Conservation (phyloP, 2,113 vertebrate genomes). For the Trichechus manatus region DNA sequence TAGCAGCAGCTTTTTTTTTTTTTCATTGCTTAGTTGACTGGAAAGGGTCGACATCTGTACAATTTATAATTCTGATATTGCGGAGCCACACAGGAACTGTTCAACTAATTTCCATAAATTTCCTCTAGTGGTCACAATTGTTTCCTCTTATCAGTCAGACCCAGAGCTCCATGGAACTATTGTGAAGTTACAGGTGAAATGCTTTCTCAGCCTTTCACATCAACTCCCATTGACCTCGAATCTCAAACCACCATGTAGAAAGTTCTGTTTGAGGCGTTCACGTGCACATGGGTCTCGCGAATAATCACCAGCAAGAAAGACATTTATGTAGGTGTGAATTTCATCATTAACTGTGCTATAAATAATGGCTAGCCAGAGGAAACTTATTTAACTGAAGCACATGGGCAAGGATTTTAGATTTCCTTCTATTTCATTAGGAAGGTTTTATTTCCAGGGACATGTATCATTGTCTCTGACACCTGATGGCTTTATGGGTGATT, state of each 20-base stretch:
- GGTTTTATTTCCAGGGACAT: slow-evolving; percentile 37
- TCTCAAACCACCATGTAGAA: background rate
- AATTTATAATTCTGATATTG: slow-evolving; percentile 68
- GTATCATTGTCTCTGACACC: slow-evolving; percentile 48
- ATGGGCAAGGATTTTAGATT: slow-evolving; percentile 54
- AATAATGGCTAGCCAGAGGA: slow-evolving; percentile 56
- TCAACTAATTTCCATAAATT: slow-evolving; percentile 68
- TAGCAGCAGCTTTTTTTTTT: slow-evolving; percentile 66
- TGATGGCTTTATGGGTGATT: slow-evolving; percentile 53
- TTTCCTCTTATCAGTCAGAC: slow-evolving; percentile 66
- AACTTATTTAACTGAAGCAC: slow-evolving; percentile 69
- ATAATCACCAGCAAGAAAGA: slow-evolving; percentile 62
- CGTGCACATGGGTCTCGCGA: slow-evolving; percentile 17
- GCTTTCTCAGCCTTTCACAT: background rate
- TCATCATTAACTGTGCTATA: slow-evolving; percentile 49
- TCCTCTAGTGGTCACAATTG: slow-evolving; percentile 32
- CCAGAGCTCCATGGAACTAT: background rate
- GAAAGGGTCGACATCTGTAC: slow-evolving; percentile 74
- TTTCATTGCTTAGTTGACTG: slow-evolving; percentile 64
- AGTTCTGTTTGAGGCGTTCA: background rate
- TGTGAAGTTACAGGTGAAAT: slow-evolving; percentile 40
- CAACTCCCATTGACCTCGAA: background rate
- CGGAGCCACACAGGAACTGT: slow-evolving; percentile 35
- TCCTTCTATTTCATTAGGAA: slow-evolving; percentile 29
- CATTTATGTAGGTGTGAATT: slow-evolving; percentile 65